These are phyloP conservation scores for Apistogramma diplotaenia DNA, from an alignment of 2,113 vertebrate genomes.

Conservation along the genomic window DNA sequence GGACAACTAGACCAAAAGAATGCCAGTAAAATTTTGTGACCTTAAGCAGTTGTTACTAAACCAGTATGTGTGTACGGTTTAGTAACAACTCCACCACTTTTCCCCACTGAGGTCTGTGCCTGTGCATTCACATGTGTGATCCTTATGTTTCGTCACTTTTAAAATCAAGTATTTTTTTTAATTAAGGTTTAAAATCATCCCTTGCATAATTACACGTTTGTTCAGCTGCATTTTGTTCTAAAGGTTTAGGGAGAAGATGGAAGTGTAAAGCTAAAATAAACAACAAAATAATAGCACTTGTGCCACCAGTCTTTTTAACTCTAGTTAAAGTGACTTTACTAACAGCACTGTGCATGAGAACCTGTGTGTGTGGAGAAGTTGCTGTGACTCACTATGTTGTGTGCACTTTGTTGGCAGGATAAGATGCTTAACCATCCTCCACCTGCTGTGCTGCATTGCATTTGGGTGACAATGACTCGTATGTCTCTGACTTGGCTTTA, in stretches of 20 bases:
- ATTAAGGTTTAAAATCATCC: neutral
- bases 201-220: neutral
- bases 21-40: neutral
- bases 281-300: neutral
- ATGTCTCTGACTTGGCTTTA: neutral
- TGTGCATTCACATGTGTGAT: slow-evolving; percentile 6
- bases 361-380: neutral
- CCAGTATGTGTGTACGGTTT: neutral
- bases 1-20: neutral
- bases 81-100: neutral
- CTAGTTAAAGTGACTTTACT: neutral
- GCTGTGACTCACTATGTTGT: neutral
- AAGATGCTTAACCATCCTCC: neutral
- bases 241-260: neutral
- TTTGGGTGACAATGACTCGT: neutral
- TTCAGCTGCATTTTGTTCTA: neutral
- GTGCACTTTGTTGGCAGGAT: neutral
- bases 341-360: neutral
- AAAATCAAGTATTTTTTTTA: neutral
- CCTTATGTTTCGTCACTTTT: neutral
- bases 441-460: neutral
- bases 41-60: neutral
- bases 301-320: neutral
- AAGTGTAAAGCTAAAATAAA: neutral
- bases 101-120: neutral